phyloP scores from a whole-genome alignment of 2,797 vertebrate species.

The Erethizon dorsatum region DNA sequence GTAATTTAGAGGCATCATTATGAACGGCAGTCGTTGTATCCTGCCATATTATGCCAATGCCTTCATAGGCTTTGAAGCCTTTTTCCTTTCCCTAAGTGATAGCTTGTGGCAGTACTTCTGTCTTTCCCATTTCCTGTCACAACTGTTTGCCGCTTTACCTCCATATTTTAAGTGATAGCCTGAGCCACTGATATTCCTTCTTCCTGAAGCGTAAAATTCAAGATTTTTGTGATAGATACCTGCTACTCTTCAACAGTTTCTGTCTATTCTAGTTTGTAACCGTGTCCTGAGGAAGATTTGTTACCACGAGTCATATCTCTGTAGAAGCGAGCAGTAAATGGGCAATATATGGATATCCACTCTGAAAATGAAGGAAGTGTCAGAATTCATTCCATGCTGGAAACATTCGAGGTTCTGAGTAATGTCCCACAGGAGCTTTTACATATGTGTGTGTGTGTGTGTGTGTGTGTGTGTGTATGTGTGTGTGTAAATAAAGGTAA shows the following conservation, averaged over 20 bases:
- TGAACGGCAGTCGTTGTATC: neutral
- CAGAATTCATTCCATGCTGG: neutral
- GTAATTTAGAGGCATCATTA: neutral
- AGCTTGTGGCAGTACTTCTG: neutral
- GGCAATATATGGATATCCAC: neutral
- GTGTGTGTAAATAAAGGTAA: neutral
- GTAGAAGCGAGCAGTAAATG: neutral
- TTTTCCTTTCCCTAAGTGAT: neutral
- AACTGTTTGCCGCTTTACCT: neutral
- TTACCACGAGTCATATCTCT: neutral
- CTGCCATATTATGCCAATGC: neutral
- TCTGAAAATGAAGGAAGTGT: neutral
- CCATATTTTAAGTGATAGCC: neutral
- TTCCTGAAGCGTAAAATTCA: neutral
- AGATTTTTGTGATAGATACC: neutral
- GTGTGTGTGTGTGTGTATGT: no score
- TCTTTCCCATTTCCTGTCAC: neutral
- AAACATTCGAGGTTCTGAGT: neutral
- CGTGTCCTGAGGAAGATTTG: neutral
- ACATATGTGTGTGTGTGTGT: no score
- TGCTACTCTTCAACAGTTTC: neutral
- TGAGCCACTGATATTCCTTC: neutral
- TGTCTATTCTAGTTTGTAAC: neutral
- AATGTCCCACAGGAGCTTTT: neutral
- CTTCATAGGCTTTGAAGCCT: neutral